A percentile compares a stretch with the other conserved stretches of the same genome.
These are phyloP conservation scores for Eremophila alpestris DNA, from an alignment of 2,797 vertebrate genomes.

Conservation along the genomic window DNA sequence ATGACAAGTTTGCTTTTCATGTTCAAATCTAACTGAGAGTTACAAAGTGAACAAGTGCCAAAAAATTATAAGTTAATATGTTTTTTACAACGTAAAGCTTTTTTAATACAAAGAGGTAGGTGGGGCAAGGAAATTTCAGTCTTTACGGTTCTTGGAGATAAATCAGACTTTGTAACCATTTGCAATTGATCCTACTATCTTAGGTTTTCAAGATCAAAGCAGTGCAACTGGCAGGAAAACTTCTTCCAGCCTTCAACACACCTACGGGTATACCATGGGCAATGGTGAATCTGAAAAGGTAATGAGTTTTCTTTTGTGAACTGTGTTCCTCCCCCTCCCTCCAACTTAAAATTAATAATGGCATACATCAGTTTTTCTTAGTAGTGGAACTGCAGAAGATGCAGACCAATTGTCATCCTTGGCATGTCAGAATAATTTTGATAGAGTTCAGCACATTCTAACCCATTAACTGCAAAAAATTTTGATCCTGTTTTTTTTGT, in stretches of 20 bases:
- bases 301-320: conserved; percentile 42
- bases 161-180: conserved; percentile 29
- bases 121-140: background rate
- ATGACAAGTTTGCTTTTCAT: conserved; percentile 14
- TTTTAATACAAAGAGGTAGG: background rate
- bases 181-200: conserved; percentile 51
- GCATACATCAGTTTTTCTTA: background rate
- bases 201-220: conserved; percentile 98
- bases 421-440: background rate
- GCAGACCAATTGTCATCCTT: background rate
- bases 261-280: conserved; percentile 99
- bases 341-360: background rate
- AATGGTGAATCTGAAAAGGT: conserved; percentile 99
- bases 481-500: background rate
- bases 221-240: conserved; percentile 94
- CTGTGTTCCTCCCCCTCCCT: background rate
- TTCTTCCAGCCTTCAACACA: conserved; percentile 97
- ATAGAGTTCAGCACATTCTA: background rate
- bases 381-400: background rate
- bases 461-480: background rate
- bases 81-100: background rate
- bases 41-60: conserved; percentile 4
- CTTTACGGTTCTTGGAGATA: background rate
- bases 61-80: background rate
- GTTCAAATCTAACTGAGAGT: background rate